Evolutionary conservation across 2,888 invertebrate genomes (phyloP), one percentile per base, ranked within the genome.

Genomic region (Argynnis bischoffii): DNA sequence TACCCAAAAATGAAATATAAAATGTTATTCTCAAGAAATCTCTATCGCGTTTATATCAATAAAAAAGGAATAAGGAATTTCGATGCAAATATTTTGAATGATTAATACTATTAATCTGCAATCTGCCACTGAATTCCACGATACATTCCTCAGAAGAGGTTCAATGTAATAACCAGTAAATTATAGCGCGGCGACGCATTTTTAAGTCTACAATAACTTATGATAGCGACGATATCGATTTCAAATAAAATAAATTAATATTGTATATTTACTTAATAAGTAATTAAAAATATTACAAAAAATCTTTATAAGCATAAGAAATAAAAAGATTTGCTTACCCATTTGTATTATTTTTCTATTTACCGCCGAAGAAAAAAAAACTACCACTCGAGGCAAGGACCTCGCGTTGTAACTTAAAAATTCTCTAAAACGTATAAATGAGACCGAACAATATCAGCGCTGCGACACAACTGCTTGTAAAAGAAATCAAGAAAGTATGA

Each of bases 41-140:
- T 80, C 73, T 79, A 81, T 81, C 82, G 76, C 74, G 71, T 76
- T 77, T 72, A 72, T 75, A 84, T 87, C 86, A 79, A 83, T 85
- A 80, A 81, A 84, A 81, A 79, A 85, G 82, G 82, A 72, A 76
- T 78, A 78, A 73, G 83, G 85, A 75, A 87, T 87, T 83, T 79
- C 76, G 76, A 87, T 85, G 82, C 82, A 81, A 83, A 85, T 84
- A 81, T 84, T 80, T 74, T 72, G 77, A 84, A 86, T 89, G 90
- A 90, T 88, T 81, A 84, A 90, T 88, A 81, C 70, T 69, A 77
- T 71, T 86, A 87, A 91, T 91, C 91, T 88, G 78, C 75, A 86
- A 92, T 91, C 91, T 89, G 92, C 92, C 92, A 92, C 92, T 73
- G 91, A 75, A 89, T 90, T 88, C 90, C 84, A 78, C 78, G 69